Percentiles rank a stretch among this genome's conserved stretches.
These are phyloP conservation scores for Icerya purchasi DNA, from an alignment of 2,888 invertebrate species.

Conservation along the genomic window DNA sequence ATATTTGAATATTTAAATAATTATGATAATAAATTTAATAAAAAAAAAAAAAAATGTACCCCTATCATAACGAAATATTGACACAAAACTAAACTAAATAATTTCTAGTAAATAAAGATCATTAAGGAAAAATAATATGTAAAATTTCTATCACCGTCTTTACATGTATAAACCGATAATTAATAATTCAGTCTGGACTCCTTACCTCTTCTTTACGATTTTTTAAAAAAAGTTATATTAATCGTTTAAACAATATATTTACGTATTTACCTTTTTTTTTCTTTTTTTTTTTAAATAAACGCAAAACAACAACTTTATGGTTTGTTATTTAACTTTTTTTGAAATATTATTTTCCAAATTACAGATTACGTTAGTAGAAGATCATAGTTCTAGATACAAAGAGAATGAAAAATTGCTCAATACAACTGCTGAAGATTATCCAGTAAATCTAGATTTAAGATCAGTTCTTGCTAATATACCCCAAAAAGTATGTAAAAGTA, in stretches of 20 bases:
- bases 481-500: conserved; percentile 36
- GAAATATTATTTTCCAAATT: conserved; percentile 6
- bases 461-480: conserved; percentile 78
- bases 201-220: too few relatives aligned
- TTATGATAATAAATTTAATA: neutral
- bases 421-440: conserved; percentile 26
- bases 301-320: neutral
- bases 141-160: too few relatives aligned
- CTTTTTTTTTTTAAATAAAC: neutral
- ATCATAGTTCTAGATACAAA: conserved; percentile 24
- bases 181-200: too few relatives aligned
- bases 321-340: neutral
- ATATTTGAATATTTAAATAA: neutral
- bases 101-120: too few relatives aligned
- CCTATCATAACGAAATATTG: too few relatives aligned
- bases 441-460: conserved; percentile 73
- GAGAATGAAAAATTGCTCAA: neutral
- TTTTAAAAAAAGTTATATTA: too few relatives aligned
- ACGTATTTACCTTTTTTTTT: too few relatives aligned
- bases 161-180: too few relatives aligned
- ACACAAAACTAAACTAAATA: too few relatives aligned
- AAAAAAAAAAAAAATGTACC: neutral
- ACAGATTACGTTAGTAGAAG: conserved; percentile 43
- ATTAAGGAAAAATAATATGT: too few relatives aligned
- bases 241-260: too few relatives aligned